These are phyloP conservation scores for Coreius guichenoti DNA, from an alignment of 2,797 vertebrate genomes.

Conservation along the genomic window DNA sequence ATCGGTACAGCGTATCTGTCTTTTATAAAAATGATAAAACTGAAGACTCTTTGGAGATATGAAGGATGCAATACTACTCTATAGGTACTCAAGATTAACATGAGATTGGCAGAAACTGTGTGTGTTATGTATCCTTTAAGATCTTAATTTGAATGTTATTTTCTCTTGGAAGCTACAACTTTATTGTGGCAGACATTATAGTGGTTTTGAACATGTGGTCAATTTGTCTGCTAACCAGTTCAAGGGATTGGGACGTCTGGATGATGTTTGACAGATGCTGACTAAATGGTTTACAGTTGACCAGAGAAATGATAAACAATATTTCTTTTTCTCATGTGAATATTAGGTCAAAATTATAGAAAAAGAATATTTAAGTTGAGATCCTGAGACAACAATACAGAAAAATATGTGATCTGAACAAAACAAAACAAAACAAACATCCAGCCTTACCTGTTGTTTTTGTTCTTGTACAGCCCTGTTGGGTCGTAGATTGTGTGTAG, in stretches of 20 bases:
- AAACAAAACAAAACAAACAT: conserved; percentile 65
- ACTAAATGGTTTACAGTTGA: not conserved
- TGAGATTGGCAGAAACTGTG: too few species aligned
- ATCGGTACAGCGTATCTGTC: too few species aligned
- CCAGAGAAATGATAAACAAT: not conserved
- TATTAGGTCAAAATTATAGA: not conserved
- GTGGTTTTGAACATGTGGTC: not conserved
- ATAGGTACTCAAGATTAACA: too few species aligned
- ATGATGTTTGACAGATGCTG: not conserved
- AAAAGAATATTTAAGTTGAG: not conserved
- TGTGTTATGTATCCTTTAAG: too few species aligned
- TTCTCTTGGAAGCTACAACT: not conserved
- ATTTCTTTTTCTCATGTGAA: not conserved
- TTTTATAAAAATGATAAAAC: too few species aligned
- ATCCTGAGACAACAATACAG: not conserved
- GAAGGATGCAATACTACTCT: too few species aligned
- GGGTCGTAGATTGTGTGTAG: conserved; percentile 83
- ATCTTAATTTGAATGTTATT: not conserved
- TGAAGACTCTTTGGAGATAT: too few species aligned
- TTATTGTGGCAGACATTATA: not conserved
- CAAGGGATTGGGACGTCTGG: not conserved
- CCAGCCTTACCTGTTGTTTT: conserved; percentile 88
- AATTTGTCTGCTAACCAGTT: not conserved
- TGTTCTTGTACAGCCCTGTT: conserved; percentile 91
- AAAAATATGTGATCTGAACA: conserved; percentile 53